Percentiles rank a stretch among this genome's conserved stretches.
phyloP scores from a whole-genome alignment of 2,888 invertebrate species.

The Thalpophila matura region DNA sequence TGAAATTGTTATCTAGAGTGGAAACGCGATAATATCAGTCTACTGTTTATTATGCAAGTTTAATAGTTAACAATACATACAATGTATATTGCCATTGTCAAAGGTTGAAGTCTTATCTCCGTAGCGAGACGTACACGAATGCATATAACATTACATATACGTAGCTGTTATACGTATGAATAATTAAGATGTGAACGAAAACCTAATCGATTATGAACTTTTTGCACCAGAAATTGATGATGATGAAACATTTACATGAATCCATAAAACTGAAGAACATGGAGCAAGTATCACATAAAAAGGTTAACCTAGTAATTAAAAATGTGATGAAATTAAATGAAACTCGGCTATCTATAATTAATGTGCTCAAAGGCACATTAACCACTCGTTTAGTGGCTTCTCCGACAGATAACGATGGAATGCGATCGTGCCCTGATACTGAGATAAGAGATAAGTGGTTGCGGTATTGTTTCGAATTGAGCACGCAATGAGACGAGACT shows the following conservation, averaged over 20 bases:
- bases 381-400: constrained; percentile 76
- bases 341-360: constrained; percentile 80
- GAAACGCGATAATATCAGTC: constrained; percentile 59
- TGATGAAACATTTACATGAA: neutral
- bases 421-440: constrained; percentile 82
- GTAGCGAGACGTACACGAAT: constrained; percentile 25
- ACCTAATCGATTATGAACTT: neutral
- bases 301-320: constrained; percentile 70
- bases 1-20: constrained; percentile 56
- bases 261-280: constrained; percentile 17
- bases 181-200: constrained; percentile 1
- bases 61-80: constrained; percentile 53
- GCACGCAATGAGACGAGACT: constrained; percentile 71
- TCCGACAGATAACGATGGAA: constrained; percentile 82
- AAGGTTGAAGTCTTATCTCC: constrained; percentile 60
- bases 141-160: neutral
- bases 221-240: neutral
- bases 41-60: constrained; percentile 58
- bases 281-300: constrained; percentile 45
- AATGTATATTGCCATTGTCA: constrained; percentile 61
- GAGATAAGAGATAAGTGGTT: constrained; percentile 82
- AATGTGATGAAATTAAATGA: constrained; percentile 78
- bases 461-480: constrained; percentile 82
- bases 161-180: neutral
- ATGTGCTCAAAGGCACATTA: constrained; percentile 83